Evolutionary conservation across 2,888 invertebrate genomes (phyloP).

Genomic region (Didymodactylos carnosus): DNA sequence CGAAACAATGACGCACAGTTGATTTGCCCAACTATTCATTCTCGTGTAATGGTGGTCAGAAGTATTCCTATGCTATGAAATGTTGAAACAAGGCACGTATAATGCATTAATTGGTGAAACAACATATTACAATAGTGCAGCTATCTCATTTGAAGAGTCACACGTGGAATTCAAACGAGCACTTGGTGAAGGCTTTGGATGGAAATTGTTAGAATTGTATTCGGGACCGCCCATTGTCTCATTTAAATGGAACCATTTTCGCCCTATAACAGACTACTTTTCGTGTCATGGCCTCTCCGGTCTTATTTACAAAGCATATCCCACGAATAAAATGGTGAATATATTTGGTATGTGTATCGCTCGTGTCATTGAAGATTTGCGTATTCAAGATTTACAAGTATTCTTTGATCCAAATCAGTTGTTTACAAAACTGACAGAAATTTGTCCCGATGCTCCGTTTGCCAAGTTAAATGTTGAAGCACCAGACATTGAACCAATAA

Average conservation of each 20-base stretch:
- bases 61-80: constrained; percentile 17
- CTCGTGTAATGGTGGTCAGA: constrained; percentile 17
- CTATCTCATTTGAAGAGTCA: constrained; percentile 19
- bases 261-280: constrained; percentile 17
- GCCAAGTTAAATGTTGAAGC: too few species aligned
- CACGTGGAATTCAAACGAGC: constrained; percentile 18
- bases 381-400: not conserved
- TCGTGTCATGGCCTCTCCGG: not conserved
- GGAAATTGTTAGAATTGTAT: constrained; percentile 20
- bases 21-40: constrained; percentile 17
- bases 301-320: not conserved
- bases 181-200: constrained; percentile 20
- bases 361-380: not conserved
- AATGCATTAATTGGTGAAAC: constrained; percentile 20
- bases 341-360: not conserved
- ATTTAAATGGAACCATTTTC: constrained; percentile 27
- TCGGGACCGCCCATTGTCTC: constrained; percentile 23
- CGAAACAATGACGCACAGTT: constrained; percentile 17
- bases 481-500: too few species aligned
- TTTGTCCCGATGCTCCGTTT: not conserved
- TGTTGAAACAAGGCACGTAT: constrained; percentile 21
- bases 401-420: not conserved
- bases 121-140: constrained; percentile 18
- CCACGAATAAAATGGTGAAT: not conserved
- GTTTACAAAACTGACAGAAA: not conserved